Evolutionary conservation across 2,888 invertebrate species (phyloP).

Genomic region (Torymus auratus): DNA sequence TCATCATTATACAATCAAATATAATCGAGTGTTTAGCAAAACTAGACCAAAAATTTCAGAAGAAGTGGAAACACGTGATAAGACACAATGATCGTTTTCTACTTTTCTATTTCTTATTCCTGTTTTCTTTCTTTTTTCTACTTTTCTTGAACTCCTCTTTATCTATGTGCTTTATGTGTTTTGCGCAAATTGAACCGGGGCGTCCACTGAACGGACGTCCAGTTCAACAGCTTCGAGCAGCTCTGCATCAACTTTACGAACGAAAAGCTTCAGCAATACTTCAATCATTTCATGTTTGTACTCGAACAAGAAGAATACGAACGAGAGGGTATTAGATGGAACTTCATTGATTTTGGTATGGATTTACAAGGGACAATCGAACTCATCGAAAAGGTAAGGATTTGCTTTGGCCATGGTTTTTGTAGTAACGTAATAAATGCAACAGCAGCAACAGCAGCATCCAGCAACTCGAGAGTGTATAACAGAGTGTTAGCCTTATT

Average conservation of each 20-base stretch:
- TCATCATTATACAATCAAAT: too few species aligned
- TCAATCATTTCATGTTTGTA: constrained; percentile 97
- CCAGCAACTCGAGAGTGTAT: constrained; percentile 45
- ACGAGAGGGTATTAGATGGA: constrained; percentile 93
- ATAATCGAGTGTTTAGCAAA: constrained; percentile 23
- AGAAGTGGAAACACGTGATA: constrained; percentile 8
- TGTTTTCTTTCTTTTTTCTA: constrained; percentile 32
- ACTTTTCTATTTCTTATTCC: constrained; percentile 21
- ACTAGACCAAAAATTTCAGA: constrained; percentile 8
- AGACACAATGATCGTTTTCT: constrained; percentile 10
- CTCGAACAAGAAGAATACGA: constrained; percentile 97
- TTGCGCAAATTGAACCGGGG: constrained; percentile 60
- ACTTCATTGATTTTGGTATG: constrained; percentile 96
- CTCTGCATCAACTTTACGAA: constrained; percentile 98
- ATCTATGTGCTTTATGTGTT: constrained; percentile 59
- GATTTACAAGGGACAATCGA: constrained; percentile 94
- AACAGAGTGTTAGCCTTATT: constrained; percentile 54
- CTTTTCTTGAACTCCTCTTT: constrained; percentile 57
- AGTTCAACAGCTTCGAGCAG: constrained; percentile 97
- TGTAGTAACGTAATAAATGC: constrained; percentile 18
- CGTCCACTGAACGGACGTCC: constrained; percentile 67
- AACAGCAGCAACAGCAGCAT: constrained; percentile 36
- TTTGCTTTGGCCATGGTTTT: constrained; percentile 39
- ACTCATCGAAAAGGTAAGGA: constrained; percentile 90
- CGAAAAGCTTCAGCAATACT: constrained; percentile 96